Base-by-base conservation (phyloP, 1,140 invertebrate species). In the roundworm (Caenorhabditis elegans) region DNA sequence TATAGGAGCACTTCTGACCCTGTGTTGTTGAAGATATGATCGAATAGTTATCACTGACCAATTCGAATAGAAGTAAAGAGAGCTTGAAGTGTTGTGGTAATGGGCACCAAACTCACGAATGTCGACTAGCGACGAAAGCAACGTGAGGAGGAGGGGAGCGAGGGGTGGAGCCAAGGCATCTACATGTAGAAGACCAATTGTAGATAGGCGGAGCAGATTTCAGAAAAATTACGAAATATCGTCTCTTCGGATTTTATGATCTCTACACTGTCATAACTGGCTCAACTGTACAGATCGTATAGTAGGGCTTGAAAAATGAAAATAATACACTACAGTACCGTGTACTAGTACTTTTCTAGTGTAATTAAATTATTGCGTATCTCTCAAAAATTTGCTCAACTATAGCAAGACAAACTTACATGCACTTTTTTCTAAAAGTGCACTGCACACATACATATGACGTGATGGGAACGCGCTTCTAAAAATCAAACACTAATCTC, bases 121-220 rank as follows among this genome's bases (percentile, higher is more conserved):
- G 60, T 70, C 60, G 60, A 70, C 60, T 70, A 34, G 26, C 34
- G 60, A n/a, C 34, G 60, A 31, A 34, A 34, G 34, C 60, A 70
- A 22, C 17, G 28, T 31, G 60, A 34, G 31, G 60, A 13, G n/a
- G 49, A 22, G n/a, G 19, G 60, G 60, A 70, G 60, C 60, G 60
- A 39, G 60, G 60, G 60, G 60, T 70, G 60, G 60, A 70, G 60
- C 60, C 60, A 70, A 70, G 60, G 60, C 60, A 60, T 28, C 53
- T 26, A n/a, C 55, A 70, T 34, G 39, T 43, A 34, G 36, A 70
- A n/a, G 34, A 70, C 60, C 60, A 70, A 70, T 70, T 70, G 60
- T 70, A 70, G 60, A 70, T 39, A 70, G 60, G 60, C 60, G 60
- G 60, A 70, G 60, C 60, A 70, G 36, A 22, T 3, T 39, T 43